Conservation (phyloP, 1,140 invertebrate species). For the Elymnias hypermnestra region DNA sequence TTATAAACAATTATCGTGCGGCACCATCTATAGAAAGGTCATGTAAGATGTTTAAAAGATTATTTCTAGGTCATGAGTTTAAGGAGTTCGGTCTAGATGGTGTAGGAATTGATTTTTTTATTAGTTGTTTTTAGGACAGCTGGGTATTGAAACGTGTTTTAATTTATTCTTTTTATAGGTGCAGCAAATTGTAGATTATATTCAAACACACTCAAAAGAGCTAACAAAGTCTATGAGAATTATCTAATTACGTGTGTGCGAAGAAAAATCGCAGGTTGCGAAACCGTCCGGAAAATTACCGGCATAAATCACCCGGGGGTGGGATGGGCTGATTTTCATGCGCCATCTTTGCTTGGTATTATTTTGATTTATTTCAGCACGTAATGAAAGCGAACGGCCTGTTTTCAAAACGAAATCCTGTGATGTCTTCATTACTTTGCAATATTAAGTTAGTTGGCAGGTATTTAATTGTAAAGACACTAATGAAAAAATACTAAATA, state of each 20-base stretch:
- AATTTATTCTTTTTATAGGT: too few relatives aligned
- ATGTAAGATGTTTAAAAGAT: too few relatives aligned
- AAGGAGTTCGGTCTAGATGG: too few relatives aligned
- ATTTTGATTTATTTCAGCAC: slow-evolving; percentile 68
- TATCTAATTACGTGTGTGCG: slow-evolving; percentile 70
- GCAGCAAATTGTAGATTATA: background rate
- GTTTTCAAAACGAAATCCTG: slow-evolving; percentile 48
- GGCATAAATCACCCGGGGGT: slow-evolving; percentile 59
- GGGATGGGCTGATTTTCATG: slow-evolving; percentile 62
- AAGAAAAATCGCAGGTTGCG: slow-evolving; percentile 70
- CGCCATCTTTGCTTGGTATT: slow-evolving; percentile 68
- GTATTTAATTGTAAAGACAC: background rate
- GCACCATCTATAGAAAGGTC: too few relatives aligned
- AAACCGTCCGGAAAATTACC: slow-evolving; percentile 69
- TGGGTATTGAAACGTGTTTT: too few relatives aligned
- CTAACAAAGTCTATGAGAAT: slow-evolving; percentile 52
- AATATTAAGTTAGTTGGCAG: background rate
- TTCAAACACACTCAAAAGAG: background rate
- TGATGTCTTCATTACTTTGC: slow-evolving; percentile 34
- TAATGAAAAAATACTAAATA: too few relatives aligned
- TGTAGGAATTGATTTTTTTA: too few relatives aligned
- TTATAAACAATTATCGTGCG: too few relatives aligned
- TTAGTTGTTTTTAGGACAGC: too few relatives aligned
- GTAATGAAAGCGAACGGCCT: slow-evolving; percentile 65
- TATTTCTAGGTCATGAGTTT: too few relatives aligned